Evolutionary conservation across 2,888 invertebrate genomes (phyloP), one percentile per base, ranked within the genome.

Genomic region (Sphaerophoria taeniata): DNA sequence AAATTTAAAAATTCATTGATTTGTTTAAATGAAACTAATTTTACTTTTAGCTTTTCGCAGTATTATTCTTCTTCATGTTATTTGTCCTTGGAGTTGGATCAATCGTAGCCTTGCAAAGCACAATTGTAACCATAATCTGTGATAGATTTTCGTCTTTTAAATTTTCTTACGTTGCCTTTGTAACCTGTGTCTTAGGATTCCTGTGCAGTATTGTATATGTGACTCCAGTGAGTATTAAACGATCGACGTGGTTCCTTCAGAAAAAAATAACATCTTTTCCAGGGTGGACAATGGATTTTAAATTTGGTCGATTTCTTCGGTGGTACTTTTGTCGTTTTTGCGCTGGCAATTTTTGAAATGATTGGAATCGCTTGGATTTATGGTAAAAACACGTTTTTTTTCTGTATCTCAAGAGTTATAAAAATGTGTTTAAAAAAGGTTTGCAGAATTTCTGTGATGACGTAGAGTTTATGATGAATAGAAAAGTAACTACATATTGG

Each of bases 1-100:
- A 24, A 24, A 2, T 24, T 24, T 24, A 24, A 24, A 24, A 24
- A 24, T 24, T 24, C n/a, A 24, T 24, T 24, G 24, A 24, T 24
- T 24, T 24, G 24, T 2, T 24, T 24, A 24, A 24, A 24, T 24
- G 2, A 24, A 2, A 24, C 2, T 24, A 24, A 24, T 24, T 24
- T 24, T 24, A 1, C 24, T 24, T 24, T 24, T 92, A 95, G 94
- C 90, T 96, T 39, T 97, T 96, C 91, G 93, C 96, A 0, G 95
- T 96, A 4, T 91, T 96, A 12, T 97, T 97, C 92, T 97, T 97
- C 93, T 92, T 96, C 88, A 97, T 97, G 97, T 93, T 97, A 92
- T 94, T 95, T 80, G 95, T 96, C 2, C 93, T 97, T 80, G 97
- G 96, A 11, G 93, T 96, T 16, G 97, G 97, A 1, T 96, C 96